phyloP scores from a whole-genome alignment of 2,113 vertebrate genomes.

The Thinocorus orbignyianus region DNA sequence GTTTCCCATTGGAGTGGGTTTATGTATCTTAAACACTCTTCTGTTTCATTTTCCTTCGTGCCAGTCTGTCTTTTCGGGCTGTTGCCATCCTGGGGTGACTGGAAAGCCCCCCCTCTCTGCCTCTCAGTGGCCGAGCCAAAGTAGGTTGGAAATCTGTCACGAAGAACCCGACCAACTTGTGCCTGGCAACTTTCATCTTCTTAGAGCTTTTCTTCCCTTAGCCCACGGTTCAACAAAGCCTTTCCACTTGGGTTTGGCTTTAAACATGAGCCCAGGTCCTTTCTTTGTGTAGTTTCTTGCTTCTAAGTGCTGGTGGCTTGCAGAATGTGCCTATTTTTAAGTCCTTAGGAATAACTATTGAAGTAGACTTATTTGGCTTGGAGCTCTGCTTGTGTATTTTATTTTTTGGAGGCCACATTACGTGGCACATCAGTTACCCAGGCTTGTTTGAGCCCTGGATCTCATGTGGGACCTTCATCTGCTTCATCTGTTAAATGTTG shows the following conservation, averaged over 20 bases:
- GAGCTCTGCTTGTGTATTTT: not conserved
- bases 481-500: not conserved
- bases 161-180: not conserved
- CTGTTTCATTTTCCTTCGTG: not conserved
- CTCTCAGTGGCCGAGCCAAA: not conserved
- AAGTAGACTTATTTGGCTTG: not conserved
- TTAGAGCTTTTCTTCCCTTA: not conserved
- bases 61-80: not conserved
- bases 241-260: not conserved
- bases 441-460: not conserved
- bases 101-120: not conserved
- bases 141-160: not conserved
- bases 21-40: not conserved
- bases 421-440: not conserved
- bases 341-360: not conserved
- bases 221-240: not conserved
- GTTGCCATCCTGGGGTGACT: not conserved
- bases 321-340: not conserved
- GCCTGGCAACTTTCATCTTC: rapidly evolving
- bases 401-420: not conserved
- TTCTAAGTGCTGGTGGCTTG: not conserved
- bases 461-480: not conserved
- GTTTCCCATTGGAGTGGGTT: not conserved
- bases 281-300: not conserved
- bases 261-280: rapidly evolving